Evolutionary conservation across 2,888 invertebrate genomes (phyloP).

Genomic region (Drosophila longiperda): DNA sequence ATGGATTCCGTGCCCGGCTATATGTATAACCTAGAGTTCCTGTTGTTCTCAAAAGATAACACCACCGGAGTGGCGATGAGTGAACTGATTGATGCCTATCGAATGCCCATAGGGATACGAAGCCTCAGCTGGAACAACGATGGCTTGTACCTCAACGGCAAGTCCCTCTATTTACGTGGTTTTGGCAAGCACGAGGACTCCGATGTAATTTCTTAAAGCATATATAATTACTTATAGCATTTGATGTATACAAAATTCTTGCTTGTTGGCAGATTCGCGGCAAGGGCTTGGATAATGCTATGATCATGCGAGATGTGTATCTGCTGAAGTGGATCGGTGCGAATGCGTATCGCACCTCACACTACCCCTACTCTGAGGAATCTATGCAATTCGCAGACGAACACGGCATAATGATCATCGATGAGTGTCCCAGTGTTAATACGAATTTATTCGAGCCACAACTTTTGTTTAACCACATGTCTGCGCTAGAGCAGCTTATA

Average conservation of each 20-base stretch:
- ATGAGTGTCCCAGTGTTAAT: constrained; percentile 97
- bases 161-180: constrained; percentile 94
- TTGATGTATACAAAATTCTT: neutral
- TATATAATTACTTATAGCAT: neutral
- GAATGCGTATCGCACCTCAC: constrained; percentile 97
- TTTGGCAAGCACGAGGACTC: constrained; percentile 98
- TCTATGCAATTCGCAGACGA: constrained; percentile 97
- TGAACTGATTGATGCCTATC: constrained; percentile 89
- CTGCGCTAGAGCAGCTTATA: constrained; percentile 93
- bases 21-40: constrained; percentile 91
- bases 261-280: constrained; percentile 90
- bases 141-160: constrained; percentile 91
- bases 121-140: constrained; percentile 91
- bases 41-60: constrained; percentile 4
- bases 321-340: constrained; percentile 97
- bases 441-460: constrained; percentile 89
- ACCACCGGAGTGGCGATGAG: constrained; percentile 60
- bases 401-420: constrained; percentile 96
- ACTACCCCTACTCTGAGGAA: constrained; percentile 99
- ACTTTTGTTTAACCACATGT: constrained; percentile 92
- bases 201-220: constrained; percentile 86
- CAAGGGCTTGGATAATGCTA: constrained; percentile 95
- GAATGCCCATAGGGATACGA: constrained; percentile 94
- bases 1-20: constrained; percentile 94
- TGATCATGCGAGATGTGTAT: constrained; percentile 96